phyloP scores from a whole-genome alignment of 2,888 invertebrate genomes.

The Acanthococcus lagerstroemiae region DNA sequence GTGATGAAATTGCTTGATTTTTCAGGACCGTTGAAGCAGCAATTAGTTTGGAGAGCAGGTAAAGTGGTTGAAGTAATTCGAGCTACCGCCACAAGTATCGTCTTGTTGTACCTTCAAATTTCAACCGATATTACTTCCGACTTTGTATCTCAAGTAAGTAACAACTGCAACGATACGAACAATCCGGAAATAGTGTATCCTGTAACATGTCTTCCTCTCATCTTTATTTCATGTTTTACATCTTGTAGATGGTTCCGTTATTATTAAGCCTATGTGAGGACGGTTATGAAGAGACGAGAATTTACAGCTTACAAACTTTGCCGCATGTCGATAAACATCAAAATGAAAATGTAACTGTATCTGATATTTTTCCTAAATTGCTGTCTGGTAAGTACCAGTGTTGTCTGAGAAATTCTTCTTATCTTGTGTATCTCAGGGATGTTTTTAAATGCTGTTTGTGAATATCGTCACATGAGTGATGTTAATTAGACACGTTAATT shows the following conservation, averaged over 20 bases:
- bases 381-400: not conserved
- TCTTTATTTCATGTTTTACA: not conserved
- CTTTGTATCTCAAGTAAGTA: not conserved
- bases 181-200: too few relatives aligned
- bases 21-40: slow-evolving; percentile 6
- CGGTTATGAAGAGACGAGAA: slow-evolving; percentile 15
- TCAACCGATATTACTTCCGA: not conserved
- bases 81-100: not conserved
- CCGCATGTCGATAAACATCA: not conserved
- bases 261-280: slow-evolving; percentile 16
- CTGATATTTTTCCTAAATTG: not conserved
- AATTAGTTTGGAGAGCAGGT: slow-evolving; percentile 21
- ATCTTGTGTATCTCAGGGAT: not conserved
- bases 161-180: too few relatives aligned
- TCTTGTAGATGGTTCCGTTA: slow-evolving; percentile 4
- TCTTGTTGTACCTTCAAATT: not conserved
- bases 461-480: too few relatives aligned
- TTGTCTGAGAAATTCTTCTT: not conserved
- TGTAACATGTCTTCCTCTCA: too few relatives aligned
- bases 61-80: slow-evolving; percentile 13
- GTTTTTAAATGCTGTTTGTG: too few relatives aligned
- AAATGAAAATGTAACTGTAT: not conserved
- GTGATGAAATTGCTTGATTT: not conserved
- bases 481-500: too few relatives aligned
- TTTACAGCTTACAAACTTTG: not conserved